Evolutionary conservation across 1,140 invertebrate genomes (phyloP).

Genomic region (Hetaerina americana): DNA sequence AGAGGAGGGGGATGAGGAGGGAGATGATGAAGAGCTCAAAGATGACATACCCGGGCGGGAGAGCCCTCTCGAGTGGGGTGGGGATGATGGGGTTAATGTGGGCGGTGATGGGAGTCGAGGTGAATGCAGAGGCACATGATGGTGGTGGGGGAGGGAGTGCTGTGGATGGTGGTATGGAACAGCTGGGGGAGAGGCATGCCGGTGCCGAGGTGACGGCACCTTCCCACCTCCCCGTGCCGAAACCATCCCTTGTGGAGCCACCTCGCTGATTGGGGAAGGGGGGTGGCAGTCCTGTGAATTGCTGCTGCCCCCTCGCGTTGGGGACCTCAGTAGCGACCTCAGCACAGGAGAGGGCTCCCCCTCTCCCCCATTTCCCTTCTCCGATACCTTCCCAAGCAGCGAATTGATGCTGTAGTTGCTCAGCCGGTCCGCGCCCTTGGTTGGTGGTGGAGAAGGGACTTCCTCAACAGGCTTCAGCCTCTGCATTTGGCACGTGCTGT

Average conservation of each 20-base stretch:
- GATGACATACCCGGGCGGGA: slow-evolving; percentile 11
- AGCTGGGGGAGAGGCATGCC: background rate
- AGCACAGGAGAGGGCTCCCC: slow-evolving; percentile 1
- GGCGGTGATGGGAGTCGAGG: background rate
- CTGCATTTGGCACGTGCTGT: slow-evolving; percentile 16
- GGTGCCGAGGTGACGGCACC: background rate
- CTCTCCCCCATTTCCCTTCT: no score
- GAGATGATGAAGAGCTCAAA: slow-evolving; percentile 4
- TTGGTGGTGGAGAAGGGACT: slow-evolving; percentile 5
- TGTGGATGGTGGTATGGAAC: background rate
- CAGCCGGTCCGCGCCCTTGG: slow-evolving; percentile 8
- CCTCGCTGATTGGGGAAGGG: background rate
- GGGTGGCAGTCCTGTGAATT: background rate
- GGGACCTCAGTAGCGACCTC: background rate
- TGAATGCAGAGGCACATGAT: slow-evolving; percentile 5
- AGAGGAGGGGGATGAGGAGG: slow-evolving; percentile 5
- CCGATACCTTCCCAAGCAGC: background rate
- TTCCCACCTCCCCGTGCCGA: background rate
- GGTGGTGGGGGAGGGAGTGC: background rate
- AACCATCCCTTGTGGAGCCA: background rate
- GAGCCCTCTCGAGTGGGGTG: slow-evolving; percentile 7
- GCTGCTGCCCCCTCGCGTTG: background rate
- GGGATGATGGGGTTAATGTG: background rate
- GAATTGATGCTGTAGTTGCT: slow-evolving; percentile 7
- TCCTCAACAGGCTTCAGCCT: background rate